A percentile compares a stretch with the other conserved stretches of the same genome.
Conservation (phyloP, 2,797 vertebrate species). For the Notoglanidium macrostoma region DNA sequence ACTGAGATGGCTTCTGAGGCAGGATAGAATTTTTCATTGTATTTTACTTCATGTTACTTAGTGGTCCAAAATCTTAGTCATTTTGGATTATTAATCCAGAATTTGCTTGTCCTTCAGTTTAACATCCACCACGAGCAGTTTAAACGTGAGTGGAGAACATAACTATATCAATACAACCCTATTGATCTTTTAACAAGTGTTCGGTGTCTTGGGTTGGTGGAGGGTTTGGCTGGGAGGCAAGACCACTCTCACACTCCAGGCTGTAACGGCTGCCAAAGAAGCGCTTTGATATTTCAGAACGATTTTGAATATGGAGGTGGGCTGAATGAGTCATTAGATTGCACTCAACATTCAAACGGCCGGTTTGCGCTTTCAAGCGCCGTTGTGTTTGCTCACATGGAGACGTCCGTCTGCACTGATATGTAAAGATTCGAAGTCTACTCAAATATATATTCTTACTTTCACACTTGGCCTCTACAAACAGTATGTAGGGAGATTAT, state of each 20-base stretch:
- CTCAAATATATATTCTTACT: slow-evolving; percentile 8
- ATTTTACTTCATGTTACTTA: not conserved
- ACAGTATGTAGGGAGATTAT: not conserved
- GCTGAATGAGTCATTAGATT: not conserved
- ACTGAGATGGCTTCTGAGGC: no score
- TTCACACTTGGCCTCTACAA: not conserved
- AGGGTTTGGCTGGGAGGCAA: not conserved
- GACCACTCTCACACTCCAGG: not conserved
- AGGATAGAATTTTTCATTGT: not conserved
- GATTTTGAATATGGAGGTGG: not conserved
- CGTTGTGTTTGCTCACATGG: not conserved
- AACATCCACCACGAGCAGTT: not conserved
- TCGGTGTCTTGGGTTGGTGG: not conserved
- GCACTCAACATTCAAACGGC: not conserved
- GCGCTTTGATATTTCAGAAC: not conserved
- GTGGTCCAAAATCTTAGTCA: not conserved
- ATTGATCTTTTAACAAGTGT: not conserved
- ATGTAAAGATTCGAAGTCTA: slow-evolving; percentile 22
- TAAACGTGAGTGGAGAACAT: not conserved
- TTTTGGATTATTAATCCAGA: not conserved
- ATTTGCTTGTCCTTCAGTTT: not conserved
- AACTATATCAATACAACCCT: not conserved
- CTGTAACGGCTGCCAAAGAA: not conserved
- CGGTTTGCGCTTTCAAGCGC: not conserved
- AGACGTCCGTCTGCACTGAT: slow-evolving; percentile 19